Evolutionary conservation across 2,888 invertebrate genomes (phyloP), one percentile per base, ranked within the genome.

Genomic region (Allolobophora icterica): DNA sequence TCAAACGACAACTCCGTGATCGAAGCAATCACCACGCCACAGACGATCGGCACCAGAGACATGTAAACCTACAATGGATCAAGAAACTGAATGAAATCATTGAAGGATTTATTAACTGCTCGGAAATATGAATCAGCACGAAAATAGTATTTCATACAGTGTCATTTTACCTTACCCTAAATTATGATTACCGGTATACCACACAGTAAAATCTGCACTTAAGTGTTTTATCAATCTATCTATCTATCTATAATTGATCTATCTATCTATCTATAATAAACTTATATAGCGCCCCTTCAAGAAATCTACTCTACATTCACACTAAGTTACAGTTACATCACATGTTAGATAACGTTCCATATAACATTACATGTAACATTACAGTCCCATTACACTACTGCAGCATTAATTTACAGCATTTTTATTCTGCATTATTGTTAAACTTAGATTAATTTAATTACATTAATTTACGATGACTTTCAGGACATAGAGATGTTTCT

Each of bases 1-100:
- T 99, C 97, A 95, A 98, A 99, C 93, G 98, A 97, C 93, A 98
- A 96, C 96, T 99, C 99, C 1, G 99, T 99, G 93, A 97, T 96
- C 8, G 98, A 98, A 0, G 99, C 99, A 93, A 99, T 97, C 35
- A 97, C 97, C 92, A 99, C 99, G 92, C 99, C 99, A 58, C 96
- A 96, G 92, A 98, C 98, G 93, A 99, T 98, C 91, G 99, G 98
- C 93, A 98, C 95, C 93, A 99, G 96, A 94, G 98, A 98, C 89
- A 97, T 94, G 95, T 98, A 98, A 92, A 99, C 98, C 96, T 96
- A 93, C 42, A 93, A 92, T 89, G 91, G 93, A 91, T 91, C 91
- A 58, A 92, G 38, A 90, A 45, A 38, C 21, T 34, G 38, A 58
- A 90, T 84, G 34, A n/a, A 90, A 35, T 38, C 19, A 90, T 58